These are phyloP conservation scores for Listronotus oregonensis DNA, from an alignment of 1,140 invertebrate species.

Conservation along the genomic window DNA sequence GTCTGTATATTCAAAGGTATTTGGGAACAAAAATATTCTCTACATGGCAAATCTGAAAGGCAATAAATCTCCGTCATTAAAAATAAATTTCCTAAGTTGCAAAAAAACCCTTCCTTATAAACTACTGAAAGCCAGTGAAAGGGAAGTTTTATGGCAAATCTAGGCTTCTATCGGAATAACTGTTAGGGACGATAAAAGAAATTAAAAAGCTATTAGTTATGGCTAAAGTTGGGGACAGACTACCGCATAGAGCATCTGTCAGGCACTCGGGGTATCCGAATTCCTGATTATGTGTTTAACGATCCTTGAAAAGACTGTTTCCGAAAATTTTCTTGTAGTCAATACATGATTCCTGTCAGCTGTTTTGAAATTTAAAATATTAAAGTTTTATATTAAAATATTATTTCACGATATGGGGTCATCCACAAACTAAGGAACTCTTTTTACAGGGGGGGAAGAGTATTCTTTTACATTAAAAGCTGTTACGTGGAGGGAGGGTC, in stretches of 20 bases:
- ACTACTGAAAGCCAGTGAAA: neutral
- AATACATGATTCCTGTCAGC: neutral
- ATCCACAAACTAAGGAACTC: too few species aligned
- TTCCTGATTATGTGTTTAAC: slow-evolving; percentile 35
- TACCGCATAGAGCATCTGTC: slow-evolving; percentile 22
- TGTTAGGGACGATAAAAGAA: slow-evolving; percentile 33
- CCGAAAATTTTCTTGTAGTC: slow-evolving; percentile 17
- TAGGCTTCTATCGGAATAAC: slow-evolving; percentile 13
- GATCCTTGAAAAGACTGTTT: slow-evolving; percentile 31
- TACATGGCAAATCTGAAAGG: too few species aligned
- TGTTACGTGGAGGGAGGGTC: too few species aligned
- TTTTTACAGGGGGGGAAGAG: too few species aligned
- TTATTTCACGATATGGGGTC: too few species aligned
- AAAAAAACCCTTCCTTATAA: slow-evolving; percentile 2
- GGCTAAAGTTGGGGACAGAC: slow-evolving; percentile 27
- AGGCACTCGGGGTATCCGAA: slow-evolving; percentile 16
- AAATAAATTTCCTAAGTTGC: slow-evolving; percentile 3
- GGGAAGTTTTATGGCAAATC: slow-evolving; percentile 20
- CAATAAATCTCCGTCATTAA: slow-evolving; percentile 10
- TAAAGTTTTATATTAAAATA: too few species aligned
- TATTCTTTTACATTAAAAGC: too few species aligned
- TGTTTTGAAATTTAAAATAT: too few species aligned
- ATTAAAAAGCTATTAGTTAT: slow-evolving; percentile 37
- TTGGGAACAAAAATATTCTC: too few species aligned
- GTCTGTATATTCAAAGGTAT: too few species aligned